phyloP scores from a whole-genome alignment of 2,113 vertebrate genomes.

The Pomatostomus ruficeps region DNA sequence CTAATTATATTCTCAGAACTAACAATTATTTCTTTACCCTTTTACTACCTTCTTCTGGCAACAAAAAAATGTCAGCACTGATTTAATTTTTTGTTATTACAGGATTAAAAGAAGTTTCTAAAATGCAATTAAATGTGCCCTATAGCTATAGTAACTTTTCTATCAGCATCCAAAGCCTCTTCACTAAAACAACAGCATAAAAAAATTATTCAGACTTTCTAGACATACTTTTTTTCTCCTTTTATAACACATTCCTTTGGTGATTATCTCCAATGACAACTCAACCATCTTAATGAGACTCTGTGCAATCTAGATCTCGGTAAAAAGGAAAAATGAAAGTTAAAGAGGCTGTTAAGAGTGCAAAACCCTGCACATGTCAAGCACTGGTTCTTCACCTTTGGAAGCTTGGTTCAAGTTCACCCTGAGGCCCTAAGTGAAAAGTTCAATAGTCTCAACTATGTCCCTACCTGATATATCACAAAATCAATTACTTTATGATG shows the following conservation, averaged over 20 bases:
- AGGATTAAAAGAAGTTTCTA: slow-evolving; percentile 85
- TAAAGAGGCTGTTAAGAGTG: slow-evolving; percentile 68
- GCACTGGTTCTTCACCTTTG: slow-evolving; percentile 71
- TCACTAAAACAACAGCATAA: slow-evolving; percentile 78
- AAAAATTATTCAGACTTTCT: slow-evolving; percentile 70
- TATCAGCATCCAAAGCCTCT: slow-evolving; percentile 76
- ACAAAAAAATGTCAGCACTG: slow-evolving; percentile 84
- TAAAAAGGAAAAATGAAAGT: slow-evolving; percentile 72
- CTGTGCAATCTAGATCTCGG: slow-evolving; percentile 61
- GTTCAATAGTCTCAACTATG: slow-evolving; percentile 68
- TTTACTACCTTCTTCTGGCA: slow-evolving; percentile 87
- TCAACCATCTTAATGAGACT: slow-evolving; percentile 75
- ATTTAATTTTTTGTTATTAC: slow-evolving; percentile 88
- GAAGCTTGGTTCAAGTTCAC: slow-evolving; percentile 73
- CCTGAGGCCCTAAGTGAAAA: slow-evolving; percentile 76
- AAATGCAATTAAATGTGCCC: slow-evolving; percentile 84
- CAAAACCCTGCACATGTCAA: slow-evolving; percentile 58
- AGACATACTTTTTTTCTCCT: slow-evolving; percentile 51
- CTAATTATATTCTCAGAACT: slow-evolving; percentile 87
- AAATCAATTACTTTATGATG: slow-evolving; percentile 80
- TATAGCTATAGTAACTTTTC: slow-evolving; percentile 80
- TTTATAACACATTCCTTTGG: slow-evolving; percentile 69
- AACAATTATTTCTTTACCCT: slow-evolving; percentile 87
- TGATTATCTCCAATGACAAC: slow-evolving; percentile 78
- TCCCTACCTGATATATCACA: slow-evolving; percentile 72